Base-by-base conservation (phyloP, 2,888 invertebrate genomes). In the Pseudeuparius sepicola region DNA sequence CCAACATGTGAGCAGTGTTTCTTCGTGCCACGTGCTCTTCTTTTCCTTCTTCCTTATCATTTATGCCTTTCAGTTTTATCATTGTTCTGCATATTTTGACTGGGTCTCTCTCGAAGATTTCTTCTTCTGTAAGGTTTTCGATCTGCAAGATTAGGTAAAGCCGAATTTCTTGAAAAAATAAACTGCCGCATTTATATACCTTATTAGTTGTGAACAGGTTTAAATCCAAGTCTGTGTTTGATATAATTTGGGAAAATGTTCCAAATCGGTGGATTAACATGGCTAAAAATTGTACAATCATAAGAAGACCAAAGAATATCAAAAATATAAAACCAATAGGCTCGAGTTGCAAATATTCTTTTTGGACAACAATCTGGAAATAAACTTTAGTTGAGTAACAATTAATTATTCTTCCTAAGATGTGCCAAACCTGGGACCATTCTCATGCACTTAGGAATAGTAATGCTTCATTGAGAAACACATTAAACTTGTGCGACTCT, bases 1-100 rank as follows among this genome's bases (percentile, higher is more conserved):
- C 89, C 45, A 92, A 68, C 56, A 87, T 85, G 53, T 85, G 81
- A 44, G 92, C 86, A 0, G 89, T 89, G 56, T 83, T 80, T 53
- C 89, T 70, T 50, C 82, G 68, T n/a, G 80, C 83, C 33, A 78
- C 74, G 50, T 79, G 78, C 26, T 83, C 82, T 51, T 83, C 83
- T 48, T 86, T 43, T 10, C 42, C 86, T 51, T 85, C 83, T 50
- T 83, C 81, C 10, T 81, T 83, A 28, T 61, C 61, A 52, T 85
- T 84, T 44, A 85, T 72, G 17, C 83, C 86, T 53, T 81, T 80
- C 37, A 88, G 59, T 54, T 81, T 75, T 59, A 89, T 89, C 39
- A 92, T 63, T 54, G 87, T 80, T 56, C 83, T 78, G 0, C 86
- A 89, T 53, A 90, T 85, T 56, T 88, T 87, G 51, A 92, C 83